Evolutionary conservation across 1,140 invertebrate genomes (phyloP), one percentile per base, ranked within the genome.

Genomic region (Agraylea sexmaculata): DNA sequence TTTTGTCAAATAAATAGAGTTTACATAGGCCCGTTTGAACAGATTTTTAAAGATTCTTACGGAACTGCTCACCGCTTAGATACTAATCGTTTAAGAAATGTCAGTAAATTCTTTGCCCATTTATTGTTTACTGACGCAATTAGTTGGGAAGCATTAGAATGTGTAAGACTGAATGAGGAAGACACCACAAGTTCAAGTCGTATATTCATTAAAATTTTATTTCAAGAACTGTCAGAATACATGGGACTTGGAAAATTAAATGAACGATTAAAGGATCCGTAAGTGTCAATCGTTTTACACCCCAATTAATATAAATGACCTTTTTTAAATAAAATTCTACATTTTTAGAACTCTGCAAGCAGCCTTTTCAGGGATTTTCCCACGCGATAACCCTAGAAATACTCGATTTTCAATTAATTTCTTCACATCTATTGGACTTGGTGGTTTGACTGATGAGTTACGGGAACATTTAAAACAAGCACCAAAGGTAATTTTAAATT

Each of bases 371-470:
- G 94, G 94, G 1, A 57, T 99, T 8, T 92, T 99, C 64, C 95
- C 95, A 1, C 71, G 87, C 43, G 91, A 98, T 60, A 86, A 96
- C 68, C 93, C 94, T 0, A 81, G 87, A 55, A 93, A 99, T 60
- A 97, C 93, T 0, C 69, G 94, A 54, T 99, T 99, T 69, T 87
- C 95, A 1, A 99, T 99, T 31, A 99, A 99, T 57, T 99, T 98
- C 63, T 99, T 99, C 57, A 99, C 95, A 0, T 91, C 92, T 1
- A 98, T 98, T 60, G 95, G 94, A 51, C 69, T 99, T 13, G 95
- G 94, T 40, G 93, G 92, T 1, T 63, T 99, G 1, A 99, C 95
- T 0, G 88, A 94, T 70, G 89, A 91, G 53, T 63, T 96, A 11
- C 64, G 91, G 40, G 87, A 92, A 54, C 88, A 93, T 69, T 65